These are phyloP conservation scores for Bothrops jararaca DNA, from an alignment of 2,113 vertebrate species.

Conservation along the genomic window DNA sequence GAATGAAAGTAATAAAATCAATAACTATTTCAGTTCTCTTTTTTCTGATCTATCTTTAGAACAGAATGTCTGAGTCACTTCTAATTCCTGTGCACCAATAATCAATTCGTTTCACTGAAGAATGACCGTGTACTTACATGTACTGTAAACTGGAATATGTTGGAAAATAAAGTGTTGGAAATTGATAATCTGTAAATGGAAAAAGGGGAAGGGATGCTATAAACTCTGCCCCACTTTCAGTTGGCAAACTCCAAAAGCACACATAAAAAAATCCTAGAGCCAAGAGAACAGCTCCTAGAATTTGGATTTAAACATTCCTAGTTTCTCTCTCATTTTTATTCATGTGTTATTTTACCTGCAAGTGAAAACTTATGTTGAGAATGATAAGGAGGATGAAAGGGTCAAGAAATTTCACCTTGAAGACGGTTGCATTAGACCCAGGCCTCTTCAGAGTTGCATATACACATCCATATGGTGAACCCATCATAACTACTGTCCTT, in stretches of 20 bases:
- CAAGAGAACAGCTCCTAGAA: neutral
- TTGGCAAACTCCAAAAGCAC: too few relatives aligned
- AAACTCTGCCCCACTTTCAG: too few relatives aligned
- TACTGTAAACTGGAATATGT: neutral
- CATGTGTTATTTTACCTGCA: neutral
- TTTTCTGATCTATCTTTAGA: slow-evolving; percentile 3
- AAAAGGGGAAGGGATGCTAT: neutral
- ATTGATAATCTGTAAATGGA: neutral
- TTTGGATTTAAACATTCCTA: neutral
- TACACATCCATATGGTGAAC: neutral
- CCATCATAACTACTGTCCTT: neutral
- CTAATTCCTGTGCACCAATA: neutral
- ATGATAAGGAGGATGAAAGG: neutral
- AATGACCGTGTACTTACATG: neutral
- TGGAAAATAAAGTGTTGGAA: neutral
- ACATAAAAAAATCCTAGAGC: neutral
- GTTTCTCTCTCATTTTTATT: neutral
- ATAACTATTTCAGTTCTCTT: slow-evolving; percentile 4
- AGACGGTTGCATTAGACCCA: neutral
- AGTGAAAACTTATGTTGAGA: too few relatives aligned
- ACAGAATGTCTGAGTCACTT: slow-evolving; percentile 3
- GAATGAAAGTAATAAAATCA: slow-evolving; percentile 8
- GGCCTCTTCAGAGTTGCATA: neutral
- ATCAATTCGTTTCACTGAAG: neutral
- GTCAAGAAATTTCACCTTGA: neutral